These are phyloP conservation scores for Dysmachus trigonus DNA, from an alignment of 2,888 invertebrate genomes.

Conservation along the genomic window DNA sequence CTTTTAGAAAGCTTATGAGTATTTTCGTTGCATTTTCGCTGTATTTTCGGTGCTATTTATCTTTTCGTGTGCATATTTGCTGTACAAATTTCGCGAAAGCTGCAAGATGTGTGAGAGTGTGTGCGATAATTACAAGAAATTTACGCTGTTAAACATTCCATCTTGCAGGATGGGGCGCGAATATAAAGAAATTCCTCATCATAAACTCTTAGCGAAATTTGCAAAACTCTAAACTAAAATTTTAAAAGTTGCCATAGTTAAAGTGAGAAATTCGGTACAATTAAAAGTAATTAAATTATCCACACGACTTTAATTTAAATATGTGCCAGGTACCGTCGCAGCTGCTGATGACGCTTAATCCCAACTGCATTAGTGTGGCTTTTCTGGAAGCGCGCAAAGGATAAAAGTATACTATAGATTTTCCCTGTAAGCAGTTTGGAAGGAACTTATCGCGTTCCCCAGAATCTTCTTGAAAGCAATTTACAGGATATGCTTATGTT, in stretches of 20 bases:
- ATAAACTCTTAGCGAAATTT: background rate
- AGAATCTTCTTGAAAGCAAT: slow-evolving; percentile 15
- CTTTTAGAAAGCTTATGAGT: background rate
- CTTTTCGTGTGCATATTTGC: background rate
- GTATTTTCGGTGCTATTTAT: background rate
- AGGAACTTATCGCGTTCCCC: background rate
- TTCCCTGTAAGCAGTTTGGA: background rate
- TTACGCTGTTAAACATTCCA: background rate
- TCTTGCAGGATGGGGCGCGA: background rate
- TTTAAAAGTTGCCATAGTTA: background rate
- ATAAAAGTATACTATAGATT: too few species aligned
- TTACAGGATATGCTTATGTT: slow-evolving; percentile 16
- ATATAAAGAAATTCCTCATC: background rate
- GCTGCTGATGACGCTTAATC: background rate
- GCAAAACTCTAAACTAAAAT: background rate
- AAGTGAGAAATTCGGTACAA: background rate
- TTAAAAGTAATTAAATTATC: background rate
- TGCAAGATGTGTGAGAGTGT: background rate
- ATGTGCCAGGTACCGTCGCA: background rate
- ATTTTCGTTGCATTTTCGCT: background rate
- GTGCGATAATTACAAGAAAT: background rate
- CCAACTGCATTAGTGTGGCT: slow-evolving; percentile 5
- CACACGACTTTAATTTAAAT: background rate
- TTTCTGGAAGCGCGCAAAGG: background rate
- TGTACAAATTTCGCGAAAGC: background rate